Base-by-base conservation (phyloP, 1,140 invertebrate genomes). In the Cryptotermes secundus region DNA sequence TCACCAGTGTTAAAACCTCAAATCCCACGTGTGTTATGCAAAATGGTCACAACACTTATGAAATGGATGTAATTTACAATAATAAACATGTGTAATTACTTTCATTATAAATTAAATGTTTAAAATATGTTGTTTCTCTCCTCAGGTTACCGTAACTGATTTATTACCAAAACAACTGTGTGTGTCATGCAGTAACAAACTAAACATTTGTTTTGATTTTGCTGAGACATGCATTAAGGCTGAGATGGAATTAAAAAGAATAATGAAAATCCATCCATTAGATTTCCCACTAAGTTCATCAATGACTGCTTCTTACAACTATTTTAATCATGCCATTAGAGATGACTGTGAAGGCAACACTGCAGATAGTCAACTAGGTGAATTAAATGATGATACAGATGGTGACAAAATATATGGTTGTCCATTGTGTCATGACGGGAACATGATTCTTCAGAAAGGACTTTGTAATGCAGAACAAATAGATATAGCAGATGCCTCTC, bases 151-250 rank as follows among this genome's bases (percentile, higher is more conserved):
- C 19, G n/a, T 45, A 42, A 82, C 38, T 53, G 81, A 82, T 45
- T 34, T 45, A 16, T 53, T 82, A 45, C 81, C 81, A 45, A 82
- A 82, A 31, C 81, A 82, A 12, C 38, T 82, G 4, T 82, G 81
- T 22, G 31, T 45, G 22, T 12, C 24, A 38, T 82, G 81, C 38
- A 45, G 19, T 31, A 38, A 82, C 38, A 82, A 82, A 49, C 38
- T 82, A 31, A 38, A 82, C n/a, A 34, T 45, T 31, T 82, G 81
- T 45, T 82, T 82, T 53, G 36, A 82, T 26, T 82, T 82, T 45
- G 38, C 35, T 45, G 38, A 34, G n/a, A 31, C 36, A 26, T 45
- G 81, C 31, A 31, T 82, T 34, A 45, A 26, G 31, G 81, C 81
- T 45, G 81, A 82, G 38, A 42, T 53, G 45, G 53, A 38, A 4